Evolutionary conservation across 2,113 vertebrate genomes (phyloP), one percentile per base, ranked within the genome.

Genomic region (Platichthys flesus): DNA sequence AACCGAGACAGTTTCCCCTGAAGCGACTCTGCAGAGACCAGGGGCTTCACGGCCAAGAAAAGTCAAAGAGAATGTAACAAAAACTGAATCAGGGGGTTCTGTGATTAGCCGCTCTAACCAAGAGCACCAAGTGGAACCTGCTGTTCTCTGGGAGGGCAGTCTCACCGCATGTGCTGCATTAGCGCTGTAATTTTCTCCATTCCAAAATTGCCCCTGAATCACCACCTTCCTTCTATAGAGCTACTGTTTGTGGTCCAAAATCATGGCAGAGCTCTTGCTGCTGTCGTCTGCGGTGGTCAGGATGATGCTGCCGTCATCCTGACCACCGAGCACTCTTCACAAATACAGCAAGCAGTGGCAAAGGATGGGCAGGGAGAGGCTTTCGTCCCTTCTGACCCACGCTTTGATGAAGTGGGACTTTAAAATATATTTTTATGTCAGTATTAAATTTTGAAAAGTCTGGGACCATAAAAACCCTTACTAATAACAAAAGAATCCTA

Each of bases 191-290:
- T 71, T 71, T 71, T 82, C 37, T 18, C 16, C 49, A 4, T 2
- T 54, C 52, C 7, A 0, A 42, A 64, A 69, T 42, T 4, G 31
- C 71, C 15, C 65, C 40, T 52, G 58, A 74, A 64, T 64, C 65
- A 74, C 58, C 51, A 6, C 40, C 28, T 28, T 24, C 59, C 59
- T 20, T 51, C 54, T 59, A 62, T 62, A 75, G 23, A 10, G 45
- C 56, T 21, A 37, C 65, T 58, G 75, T 69, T 64, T 35, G 70
- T 55, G 59, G 28, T 54, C 74, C 66, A 54, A 67, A 59, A 73
- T 62, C 24, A 60, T 21, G 62, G 61, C 59, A 52, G 54, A 57
- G 42, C 67, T 71, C 66, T 66, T 40, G 23, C 23, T 23, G 23
- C 23, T 23, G 23, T 23, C 23, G 23, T 23, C 23, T 23, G 23